A percentile compares a stretch with the other conserved stretches of the same genome.
Conservation (phyloP, 2,113 vertebrate genomes). For the Suricata suricatta region DNA sequence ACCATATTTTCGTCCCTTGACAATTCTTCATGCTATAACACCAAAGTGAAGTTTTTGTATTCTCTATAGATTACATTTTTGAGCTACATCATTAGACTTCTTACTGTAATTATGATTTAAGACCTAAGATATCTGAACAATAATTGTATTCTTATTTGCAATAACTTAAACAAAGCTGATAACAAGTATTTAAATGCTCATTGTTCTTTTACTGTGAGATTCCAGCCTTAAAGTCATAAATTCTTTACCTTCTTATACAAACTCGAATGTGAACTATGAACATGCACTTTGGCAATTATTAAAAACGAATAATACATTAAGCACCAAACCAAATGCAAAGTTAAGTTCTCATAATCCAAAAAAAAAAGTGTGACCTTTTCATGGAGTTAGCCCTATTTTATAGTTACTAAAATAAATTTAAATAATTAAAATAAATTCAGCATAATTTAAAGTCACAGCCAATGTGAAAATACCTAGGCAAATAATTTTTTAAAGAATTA, state of each 20-base stretch:
- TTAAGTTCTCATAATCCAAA: background rate
- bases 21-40: background rate
- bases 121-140: background rate
- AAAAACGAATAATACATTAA: constrained; percentile 2
- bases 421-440: background rate
- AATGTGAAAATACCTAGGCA: background rate
- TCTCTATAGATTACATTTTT: background rate
- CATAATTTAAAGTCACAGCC: background rate
- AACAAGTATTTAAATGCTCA: background rate
- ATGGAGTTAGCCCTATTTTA: background rate
- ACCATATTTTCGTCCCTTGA: background rate
- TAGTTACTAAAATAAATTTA: background rate
- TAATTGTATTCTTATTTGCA: background rate
- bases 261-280: background rate
- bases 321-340: background rate
- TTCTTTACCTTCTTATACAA: background rate
- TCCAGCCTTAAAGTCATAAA: background rate
- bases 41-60: background rate
- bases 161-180: background rate
- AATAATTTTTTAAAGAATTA: background rate
- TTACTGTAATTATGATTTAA: background rate
- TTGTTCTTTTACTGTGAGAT: background rate
- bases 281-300: background rate
- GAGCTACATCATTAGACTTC: background rate
- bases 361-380: background rate